Evolutionary conservation across 2,113 vertebrate genomes (phyloP), one percentile per base, ranked within the genome.

Genomic region (Bagarius yarrelli): DNA sequence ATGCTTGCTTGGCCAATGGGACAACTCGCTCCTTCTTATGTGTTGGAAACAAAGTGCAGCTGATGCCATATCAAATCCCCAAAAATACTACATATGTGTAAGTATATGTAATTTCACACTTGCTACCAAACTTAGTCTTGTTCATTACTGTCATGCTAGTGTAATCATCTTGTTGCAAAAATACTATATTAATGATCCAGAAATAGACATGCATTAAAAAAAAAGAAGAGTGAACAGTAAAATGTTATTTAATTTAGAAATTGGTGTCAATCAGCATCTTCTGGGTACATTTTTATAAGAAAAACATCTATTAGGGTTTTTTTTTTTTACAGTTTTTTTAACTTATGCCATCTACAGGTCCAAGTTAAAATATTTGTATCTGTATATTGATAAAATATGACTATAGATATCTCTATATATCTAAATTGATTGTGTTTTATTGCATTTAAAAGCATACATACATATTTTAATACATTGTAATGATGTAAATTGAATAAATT

Each of bases 41-140:
- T 30, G 40, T 88, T 52, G 57, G 63, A n/a, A 75, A 25, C 2
- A 77, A 67, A 55, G 83, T 85, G 32, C 76, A 71, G 15, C 76
- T 84, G 61, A 83, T 92, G 27, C 89, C 90, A 8, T 44, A 59
- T 21, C 84, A 86, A 72, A 90, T 92, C 64, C 85, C 91, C 30
- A 67, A 64, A 40, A 83, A 88, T 86, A 87, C 82, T 53, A 75
- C 44, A 18, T 81, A 66, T 30, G 79, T 93, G 93, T 94, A 81
- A 93, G 93, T 93, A 91, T 61, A 78, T 47, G 19, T 11, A 21
- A 63, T 27, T 36, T 36, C 25, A 70, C 40, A 70, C 12, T 36
- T 34, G 16, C 34, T 36, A 63, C 16, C 16, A 34, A 32, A 63
- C 16, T 8, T 30, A 3, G 16, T 19, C 11, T 12, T 56, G 23